Evolutionary conservation across 2,888 invertebrate genomes (phyloP).

Genomic region (Aquatica leii): DNA sequence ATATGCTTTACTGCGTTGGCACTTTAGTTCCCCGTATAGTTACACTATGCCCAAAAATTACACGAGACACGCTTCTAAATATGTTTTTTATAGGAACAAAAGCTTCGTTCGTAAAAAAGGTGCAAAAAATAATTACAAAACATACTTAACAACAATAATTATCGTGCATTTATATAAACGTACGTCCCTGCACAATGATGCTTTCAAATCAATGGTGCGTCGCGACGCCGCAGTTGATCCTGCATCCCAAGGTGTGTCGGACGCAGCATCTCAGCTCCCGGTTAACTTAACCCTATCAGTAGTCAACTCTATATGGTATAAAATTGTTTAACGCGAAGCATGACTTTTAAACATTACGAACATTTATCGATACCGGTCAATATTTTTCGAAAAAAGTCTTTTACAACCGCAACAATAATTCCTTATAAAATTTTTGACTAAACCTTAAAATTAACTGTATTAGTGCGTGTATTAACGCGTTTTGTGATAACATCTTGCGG

Average conservation of each 20-base stretch:
- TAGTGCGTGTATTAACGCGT: no score
- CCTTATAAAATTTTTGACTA: no score
- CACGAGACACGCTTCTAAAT: no score
- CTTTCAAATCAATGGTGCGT: slow-evolving; percentile 56
- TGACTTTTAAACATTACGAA: slow-evolving; percentile 10
- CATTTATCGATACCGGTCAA: neutral
- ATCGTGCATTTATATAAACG: slow-evolving; percentile 18
- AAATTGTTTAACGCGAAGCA: slow-evolving; percentile 28
- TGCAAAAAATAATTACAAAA: neutral
- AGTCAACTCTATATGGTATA: slow-evolving; percentile 28
- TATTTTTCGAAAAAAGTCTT: no score
- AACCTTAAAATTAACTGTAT: no score
- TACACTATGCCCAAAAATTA: no score
- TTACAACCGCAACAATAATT: no score
- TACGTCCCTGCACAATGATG: slow-evolving; percentile 38
- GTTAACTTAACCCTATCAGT: slow-evolving; percentile 37
- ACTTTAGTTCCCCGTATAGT: no score
- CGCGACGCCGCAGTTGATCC: slow-evolving; percentile 55
- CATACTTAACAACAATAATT: neutral
- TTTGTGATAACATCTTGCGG: no score
- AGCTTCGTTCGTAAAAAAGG: no score
- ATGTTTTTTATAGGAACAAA: no score
- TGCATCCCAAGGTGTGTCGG: slow-evolving; percentile 56
- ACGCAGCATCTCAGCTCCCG: slow-evolving; percentile 44
- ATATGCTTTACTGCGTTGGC: no score